phyloP scores from a whole-genome alignment of 2,113 vertebrate species.

The Hypocryptadius cinnamomeus region DNA sequence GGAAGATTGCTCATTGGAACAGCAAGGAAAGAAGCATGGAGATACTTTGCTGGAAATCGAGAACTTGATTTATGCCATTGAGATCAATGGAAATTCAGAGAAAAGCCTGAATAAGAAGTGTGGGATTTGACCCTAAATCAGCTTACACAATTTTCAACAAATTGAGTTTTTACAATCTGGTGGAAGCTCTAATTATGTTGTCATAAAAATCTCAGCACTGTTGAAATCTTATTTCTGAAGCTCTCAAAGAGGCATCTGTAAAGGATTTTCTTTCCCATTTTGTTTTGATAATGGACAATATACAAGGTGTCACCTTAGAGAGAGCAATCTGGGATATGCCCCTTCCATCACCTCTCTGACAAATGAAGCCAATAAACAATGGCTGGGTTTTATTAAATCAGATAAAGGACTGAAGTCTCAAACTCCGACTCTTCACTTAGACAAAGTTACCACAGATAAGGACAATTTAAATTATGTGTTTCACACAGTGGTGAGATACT shows the following conservation, averaged over 20 bases:
- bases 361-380: neutral
- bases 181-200: conserved; percentile 25
- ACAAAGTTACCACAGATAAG: neutral
- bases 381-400: neutral
- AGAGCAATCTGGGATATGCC: neutral
- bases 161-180: conserved; percentile 10
- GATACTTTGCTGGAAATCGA: neutral
- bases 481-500: neutral
- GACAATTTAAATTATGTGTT: neutral
- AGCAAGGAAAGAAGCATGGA: neutral
- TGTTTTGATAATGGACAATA: neutral
- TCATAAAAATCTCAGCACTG: conserved; percentile 9
- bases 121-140: conserved; percentile 24
- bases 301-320: neutral
- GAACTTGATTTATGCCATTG: neutral
- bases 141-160: neutral
- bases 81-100: conserved; percentile 1
- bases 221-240: conserved; percentile 19
- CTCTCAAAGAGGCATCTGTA: neutral
- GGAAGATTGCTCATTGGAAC: neutral
- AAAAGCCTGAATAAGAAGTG: neutral
- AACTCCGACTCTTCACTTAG: neutral
- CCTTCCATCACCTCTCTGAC: neutral
- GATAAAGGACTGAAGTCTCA: neutral
- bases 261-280: neutral